Evolutionary conservation across 2,888 invertebrate genomes (phyloP), one percentile per base, ranked within the genome.

Genomic region (Lordiphosa fenestrarum): DNA sequence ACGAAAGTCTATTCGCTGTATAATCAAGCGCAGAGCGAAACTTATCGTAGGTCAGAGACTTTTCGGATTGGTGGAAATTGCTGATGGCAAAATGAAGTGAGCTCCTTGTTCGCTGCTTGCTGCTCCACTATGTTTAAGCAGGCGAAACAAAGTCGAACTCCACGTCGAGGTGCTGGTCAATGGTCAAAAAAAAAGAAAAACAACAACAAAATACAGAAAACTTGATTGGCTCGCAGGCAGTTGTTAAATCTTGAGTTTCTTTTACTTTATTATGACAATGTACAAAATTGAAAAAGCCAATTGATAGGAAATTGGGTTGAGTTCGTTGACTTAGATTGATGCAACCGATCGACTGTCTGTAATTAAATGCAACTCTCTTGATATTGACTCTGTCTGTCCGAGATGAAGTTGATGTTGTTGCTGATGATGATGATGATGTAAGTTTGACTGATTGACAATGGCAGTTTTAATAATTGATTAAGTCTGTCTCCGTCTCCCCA

Each of bases 261-360:
- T 38, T 56, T 56, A 35, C 50, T 61, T 66, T 65, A 76, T 74
- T 69, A 69, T 77, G 64, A 57, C 46, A 69, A 58, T 64, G 74
- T 59, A 63, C 62, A 63, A 57, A 76, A 69, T 74, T 64, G 73
- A 64, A 71, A 77, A 61, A 64, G 66, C 39, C 69, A 65, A 66
- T 77, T 80, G 71, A 71, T 80, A 59, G 81, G 81, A 83, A 76
- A 83, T 76, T 76, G 76, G 76, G 83, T 76, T 48, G 33, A 54
- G 76, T 83, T 83, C 76, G 63, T 60, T 83, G 76, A 76, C 83
- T 76, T 36, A 37, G 49, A 66, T 77, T 76, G 83, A 80, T 75
- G 83, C 75, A 76, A 76, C 73, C 50, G 21, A 10, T 9, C n/a
- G 15, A 12, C n/a, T 23, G 35, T 13, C 12, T 59, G 63, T 50